A percentile compares a stretch with the other conserved stretches of the same genome.
phyloP scores from a whole-genome alignment of 2,888 invertebrate genomes.

The Thera britannica region DNA sequence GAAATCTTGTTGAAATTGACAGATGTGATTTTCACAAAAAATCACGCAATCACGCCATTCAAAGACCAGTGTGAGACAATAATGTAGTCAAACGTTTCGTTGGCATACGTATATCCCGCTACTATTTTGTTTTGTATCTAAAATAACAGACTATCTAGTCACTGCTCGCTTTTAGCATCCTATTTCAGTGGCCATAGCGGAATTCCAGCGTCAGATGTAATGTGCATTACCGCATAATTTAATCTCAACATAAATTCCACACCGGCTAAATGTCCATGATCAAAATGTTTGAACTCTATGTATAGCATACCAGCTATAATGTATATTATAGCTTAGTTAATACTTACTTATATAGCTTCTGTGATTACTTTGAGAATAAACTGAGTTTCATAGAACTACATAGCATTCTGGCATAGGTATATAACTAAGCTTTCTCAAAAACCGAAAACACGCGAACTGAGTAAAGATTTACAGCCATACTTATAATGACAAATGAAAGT shows the following conservation, averaged over 20 bases:
- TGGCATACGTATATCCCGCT: not conserved
- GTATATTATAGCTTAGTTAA: not conserved
- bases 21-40: too few relatives aligned
- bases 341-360: too few relatives aligned
- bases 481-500: too few relatives aligned
- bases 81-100: not conserved
- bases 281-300: not conserved
- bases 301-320: too few relatives aligned
- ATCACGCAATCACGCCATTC: too few relatives aligned
- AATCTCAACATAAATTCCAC: constrained; percentile 22
- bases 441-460: too few relatives aligned
- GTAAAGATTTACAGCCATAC: too few relatives aligned
- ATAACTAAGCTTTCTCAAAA: too few relatives aligned
- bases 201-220: constrained; percentile 21
- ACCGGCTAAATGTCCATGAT: constrained; percentile 16
- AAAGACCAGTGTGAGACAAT: too few relatives aligned
- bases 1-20: too few relatives aligned
- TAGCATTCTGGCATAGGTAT: too few relatives aligned
- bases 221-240: constrained; percentile 32
- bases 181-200: constrained; percentile 21
- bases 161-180: constrained; percentile 19
- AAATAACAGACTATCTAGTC: constrained; percentile 25
- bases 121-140: constrained; percentile 19
- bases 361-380: too few relatives aligned
- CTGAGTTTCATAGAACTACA: not conserved